Percentiles rank a stretch among this genome's conserved stretches.
Conservation (phyloP, 2,888 invertebrate species). For the Polyommatus iphigenia region DNA sequence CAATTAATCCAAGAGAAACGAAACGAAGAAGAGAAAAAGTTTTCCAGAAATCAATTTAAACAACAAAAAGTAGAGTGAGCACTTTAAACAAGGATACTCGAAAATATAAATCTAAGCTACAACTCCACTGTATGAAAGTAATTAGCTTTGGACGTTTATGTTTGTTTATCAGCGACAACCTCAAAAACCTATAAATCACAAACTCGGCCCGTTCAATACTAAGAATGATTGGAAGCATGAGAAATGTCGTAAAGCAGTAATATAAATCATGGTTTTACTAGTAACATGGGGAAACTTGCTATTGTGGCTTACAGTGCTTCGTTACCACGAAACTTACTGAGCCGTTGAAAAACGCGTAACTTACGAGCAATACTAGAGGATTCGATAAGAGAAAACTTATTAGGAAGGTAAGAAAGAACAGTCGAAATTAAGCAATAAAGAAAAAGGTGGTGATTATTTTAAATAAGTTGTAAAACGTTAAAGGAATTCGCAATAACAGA, state of each 20-base stretch:
- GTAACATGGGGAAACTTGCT: constrained; percentile 24
- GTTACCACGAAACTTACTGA: neutral
- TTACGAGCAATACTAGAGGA: neutral
- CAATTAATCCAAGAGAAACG: too few species aligned
- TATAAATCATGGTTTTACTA: constrained; percentile 24
- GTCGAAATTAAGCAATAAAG: neutral
- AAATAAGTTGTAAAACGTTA: neutral
- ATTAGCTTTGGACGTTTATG: constrained; percentile 33
- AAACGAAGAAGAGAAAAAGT: too few species aligned
- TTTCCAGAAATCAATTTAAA: too few species aligned
- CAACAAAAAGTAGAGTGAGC: neutral
- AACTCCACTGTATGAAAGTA: neutral
- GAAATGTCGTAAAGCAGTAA: constrained; percentile 39
- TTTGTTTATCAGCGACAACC: constrained; percentile 33
- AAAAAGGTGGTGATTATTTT: neutral
- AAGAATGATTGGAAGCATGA: constrained; percentile 44
- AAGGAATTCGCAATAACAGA: constrained; percentile 11
- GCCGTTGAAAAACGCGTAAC: neutral
- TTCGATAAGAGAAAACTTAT: neutral
- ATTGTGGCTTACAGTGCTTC: neutral
- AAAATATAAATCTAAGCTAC: neutral
- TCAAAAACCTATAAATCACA: constrained; percentile 54
- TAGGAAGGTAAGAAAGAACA: neutral
- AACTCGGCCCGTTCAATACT: constrained; percentile 45
- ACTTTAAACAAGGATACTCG: neutral